Evolutionary conservation across 2,113 vertebrate genomes (phyloP).

Genomic region (Shinisaurus crocodilurus): DNA sequence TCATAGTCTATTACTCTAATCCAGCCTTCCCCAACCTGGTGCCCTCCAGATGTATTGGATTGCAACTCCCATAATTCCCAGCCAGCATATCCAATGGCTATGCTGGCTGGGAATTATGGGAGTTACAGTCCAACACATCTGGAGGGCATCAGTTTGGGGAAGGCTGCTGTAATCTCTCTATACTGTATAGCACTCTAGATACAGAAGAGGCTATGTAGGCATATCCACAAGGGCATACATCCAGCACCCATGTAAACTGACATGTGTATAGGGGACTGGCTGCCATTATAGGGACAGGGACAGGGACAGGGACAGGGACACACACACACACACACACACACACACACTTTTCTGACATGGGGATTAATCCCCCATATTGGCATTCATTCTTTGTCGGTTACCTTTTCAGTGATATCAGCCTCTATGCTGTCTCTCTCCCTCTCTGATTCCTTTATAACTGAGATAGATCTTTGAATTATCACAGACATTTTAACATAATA

Average conservation of each 20-base stretch:
- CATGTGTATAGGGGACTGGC: background rate
- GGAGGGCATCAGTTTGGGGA: background rate
- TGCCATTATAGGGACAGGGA: background rate
- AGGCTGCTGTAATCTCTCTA: background rate
- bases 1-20: background rate
- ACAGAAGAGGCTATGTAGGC: background rate
- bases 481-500: background rate
- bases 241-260: background rate
- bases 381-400: background rate
- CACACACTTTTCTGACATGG: background rate
- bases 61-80: background rate
- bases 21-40: background rate
- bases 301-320: too few relatives aligned
- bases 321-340: too few relatives aligned
- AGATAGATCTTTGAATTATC: background rate
- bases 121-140: background rate
- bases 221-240: background rate
- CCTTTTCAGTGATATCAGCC: background rate
- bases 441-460: background rate
- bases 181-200: background rate
- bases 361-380: background rate
- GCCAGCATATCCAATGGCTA: background rate
- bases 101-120: background rate
- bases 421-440: too few relatives aligned
- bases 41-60: background rate